Conservation (phyloP, 2,797 vertebrate genomes). For the Podarcis siculus region DNA sequence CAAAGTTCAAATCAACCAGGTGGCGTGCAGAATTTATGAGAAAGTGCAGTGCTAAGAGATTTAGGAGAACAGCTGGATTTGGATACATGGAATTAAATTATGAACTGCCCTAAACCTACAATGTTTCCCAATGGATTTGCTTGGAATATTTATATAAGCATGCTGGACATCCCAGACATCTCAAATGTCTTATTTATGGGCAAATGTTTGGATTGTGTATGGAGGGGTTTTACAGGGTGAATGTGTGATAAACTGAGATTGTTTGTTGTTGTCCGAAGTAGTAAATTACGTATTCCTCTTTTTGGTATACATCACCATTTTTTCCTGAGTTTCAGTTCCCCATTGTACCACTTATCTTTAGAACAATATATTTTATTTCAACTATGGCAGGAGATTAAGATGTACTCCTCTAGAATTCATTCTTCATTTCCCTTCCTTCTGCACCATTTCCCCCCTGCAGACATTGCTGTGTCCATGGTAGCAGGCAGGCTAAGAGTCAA, state of each 20-base stretch:
- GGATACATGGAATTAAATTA: slow-evolving; percentile 24
- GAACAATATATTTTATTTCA: not conserved
- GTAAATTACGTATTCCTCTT: not conserved
- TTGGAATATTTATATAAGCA: not conserved
- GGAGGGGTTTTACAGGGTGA: rapidly evolving
- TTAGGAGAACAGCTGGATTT: not conserved
- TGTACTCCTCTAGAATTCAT: not conserved
- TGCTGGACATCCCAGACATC: not conserved
- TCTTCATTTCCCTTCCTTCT: not conserved
- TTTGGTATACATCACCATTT: not conserved
- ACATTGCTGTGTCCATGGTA: too few relatives aligned
- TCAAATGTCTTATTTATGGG: rapidly evolving
- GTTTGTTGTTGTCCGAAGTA: not conserved
- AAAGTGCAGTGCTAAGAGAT: not conserved
- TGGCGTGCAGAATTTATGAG: not conserved
- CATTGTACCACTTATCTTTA: not conserved
- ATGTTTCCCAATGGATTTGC: not conserved
- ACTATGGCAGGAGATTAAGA: not conserved
- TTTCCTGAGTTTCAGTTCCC: not conserved
- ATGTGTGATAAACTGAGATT: not conserved
- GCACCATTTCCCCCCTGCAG: not conserved
- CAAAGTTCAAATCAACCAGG: slow-evolving; percentile 20
- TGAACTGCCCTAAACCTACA: not conserved
- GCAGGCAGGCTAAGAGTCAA: too few relatives aligned
- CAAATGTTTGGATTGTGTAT: not conserved